Evolutionary conservation across 2,888 invertebrate species (phyloP), one percentile per base, ranked within the genome.

Genomic region (Limenitis camilla): DNA sequence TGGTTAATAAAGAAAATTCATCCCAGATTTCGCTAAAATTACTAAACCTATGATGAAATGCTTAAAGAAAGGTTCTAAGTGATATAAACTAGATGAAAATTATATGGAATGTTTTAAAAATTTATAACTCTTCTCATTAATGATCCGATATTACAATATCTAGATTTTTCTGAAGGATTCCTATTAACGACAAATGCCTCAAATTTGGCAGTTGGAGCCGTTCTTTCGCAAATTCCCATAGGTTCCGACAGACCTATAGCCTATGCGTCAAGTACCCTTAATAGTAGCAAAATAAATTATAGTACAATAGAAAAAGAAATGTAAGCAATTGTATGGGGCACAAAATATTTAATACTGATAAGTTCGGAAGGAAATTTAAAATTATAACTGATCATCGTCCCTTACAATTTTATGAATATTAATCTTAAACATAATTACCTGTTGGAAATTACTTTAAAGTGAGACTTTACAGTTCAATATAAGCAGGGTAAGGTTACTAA

Each of bases 231-330:
- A 58, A 64, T 64, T 3, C 1, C 32, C 0, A 45, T 64, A 32
- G 63, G 60, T 0, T 30, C 33, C 2, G 63, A 63, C 29, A 57
- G 51, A 44, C 63, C 64, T 5, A 49, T 68, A 0, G n/a, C 59
- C 2, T 67, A 63, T 28, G 64, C 64, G 0, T 61, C 57, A 1
- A n/a, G 64, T 1, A 67, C 61, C 0, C 40, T 62, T 1, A 61
- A 59, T 19, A 49, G 51, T n/a, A 60, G 54, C 0, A 62, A 65
- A 56, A n/a, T 52, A 0, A 56, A 59, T n/a, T 64, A 62, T 31
- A 59, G 59, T 1, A 60, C 61, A 0, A 66, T 70, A 1, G 74
- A 76, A 55, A 71, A 69, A 41, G 75, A 77, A 58, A 50, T 73
- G 1, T 52, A 68, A 6, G 69, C 70, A 0, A 70, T 74, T 7